Base-by-base conservation (phyloP, 1,140 invertebrate species). In the Cheumatopsyche charites region DNA sequence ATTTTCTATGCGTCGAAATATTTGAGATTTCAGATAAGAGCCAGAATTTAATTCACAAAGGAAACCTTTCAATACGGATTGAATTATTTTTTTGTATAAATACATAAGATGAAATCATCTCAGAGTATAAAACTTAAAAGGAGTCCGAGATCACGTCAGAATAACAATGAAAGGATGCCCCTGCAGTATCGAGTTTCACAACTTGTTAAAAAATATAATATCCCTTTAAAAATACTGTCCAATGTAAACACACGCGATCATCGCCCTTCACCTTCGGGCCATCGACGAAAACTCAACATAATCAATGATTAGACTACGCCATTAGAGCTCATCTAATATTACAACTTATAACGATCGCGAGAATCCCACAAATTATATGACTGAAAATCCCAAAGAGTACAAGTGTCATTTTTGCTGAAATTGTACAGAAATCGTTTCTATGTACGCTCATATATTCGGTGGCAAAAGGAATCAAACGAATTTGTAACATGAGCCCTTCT, bases 141-240 rank as follows among this genome's bases (percentile, higher is more conserved):
- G 52, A 43, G 68, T 62, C 68, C 58, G 25, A 62, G 55, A 70
- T 65, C 70, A 70, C 62, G 72, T 73, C 72, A 70, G 62, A 62
- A 67, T 69, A 67, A 67, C 67, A 70, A 73, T 70, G 67, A 67
- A 41, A 29, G 63, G 52, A 52, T 73, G 72, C 69, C 72, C 72
- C 62, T 67, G 42, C 41, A 19, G 62, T 70, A 67, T 73, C 68
- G 45, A 62, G 68, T 73, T 73, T 49, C 72, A 23, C 36, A 58
- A 69, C 47, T 73, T 70, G 67, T 73, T 70, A 73, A 70, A 73
- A 73, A 73, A 63, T 62, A 70, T 47, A 43, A 71, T 55, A 63
- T 62, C 58, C 67, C 55, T 70, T 62, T 43, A 70, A 62, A 70
- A 70, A 41, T 11, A 21, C 43, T 58, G 42, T 62, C 52, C 49